Percentiles rank a stretch among this genome's conserved stretches.
phyloP scores from a whole-genome alignment of 1,140 invertebrate species.

The Drosophila takahashii region DNA sequence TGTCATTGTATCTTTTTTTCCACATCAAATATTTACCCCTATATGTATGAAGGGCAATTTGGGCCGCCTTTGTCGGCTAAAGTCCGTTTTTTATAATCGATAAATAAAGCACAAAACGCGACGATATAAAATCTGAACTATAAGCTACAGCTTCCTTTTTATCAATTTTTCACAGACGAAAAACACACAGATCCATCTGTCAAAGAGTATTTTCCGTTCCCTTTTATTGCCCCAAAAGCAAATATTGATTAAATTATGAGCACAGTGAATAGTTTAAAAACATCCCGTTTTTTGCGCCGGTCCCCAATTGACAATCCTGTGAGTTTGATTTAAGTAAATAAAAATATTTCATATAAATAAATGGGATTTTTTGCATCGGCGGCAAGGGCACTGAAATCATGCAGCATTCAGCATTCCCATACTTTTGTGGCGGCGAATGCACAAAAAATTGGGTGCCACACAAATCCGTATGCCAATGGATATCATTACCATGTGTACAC shows the following conservation, averaged over 20 bases:
- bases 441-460: constrained; percentile 18
- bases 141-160: constrained; percentile 15
- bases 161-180: not conserved
- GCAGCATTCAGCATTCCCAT: not conserved
- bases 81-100: constrained; percentile 31
- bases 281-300: constrained; percentile 3
- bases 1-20: constrained; percentile 11
- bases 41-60: constrained; percentile 36
- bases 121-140: constrained; percentile 32
- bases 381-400: too few relatives aligned
- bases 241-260: constrained; percentile 50
- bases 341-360: constrained; percentile 26
- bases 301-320: constrained; percentile 24
- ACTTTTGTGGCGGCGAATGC: not conserved
- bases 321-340: constrained; percentile 58
- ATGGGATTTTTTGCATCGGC: constrained; percentile 11
- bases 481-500: constrained; percentile 26
- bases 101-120: constrained; percentile 14
- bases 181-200: constrained; percentile 35
- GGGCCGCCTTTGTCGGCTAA: constrained; percentile 11
- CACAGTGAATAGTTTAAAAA: constrained; percentile 28
- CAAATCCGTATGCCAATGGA: constrained; percentile 22
- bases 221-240: constrained; percentile 33
- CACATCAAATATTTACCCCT: constrained; percentile 34
- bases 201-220: constrained; percentile 28